These are phyloP conservation scores for Psittacula derbiana DNA, from an alignment of 2,797 vertebrate genomes.

Conservation along the genomic window DNA sequence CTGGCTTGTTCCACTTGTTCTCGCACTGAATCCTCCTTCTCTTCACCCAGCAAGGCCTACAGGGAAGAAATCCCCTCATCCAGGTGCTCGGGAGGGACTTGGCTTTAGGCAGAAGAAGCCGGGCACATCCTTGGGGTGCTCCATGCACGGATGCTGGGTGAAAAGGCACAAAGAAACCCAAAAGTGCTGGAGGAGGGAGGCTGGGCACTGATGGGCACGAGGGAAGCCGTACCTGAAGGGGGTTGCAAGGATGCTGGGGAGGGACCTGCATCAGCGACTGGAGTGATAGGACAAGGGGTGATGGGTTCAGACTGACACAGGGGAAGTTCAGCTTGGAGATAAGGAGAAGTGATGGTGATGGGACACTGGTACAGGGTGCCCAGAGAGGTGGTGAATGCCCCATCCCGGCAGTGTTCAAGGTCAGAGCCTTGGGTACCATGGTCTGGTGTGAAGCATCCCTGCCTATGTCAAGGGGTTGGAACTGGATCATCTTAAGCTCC, in stretches of 20 bases:
- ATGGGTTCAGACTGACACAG: background rate
- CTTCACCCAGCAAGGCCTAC: background rate
- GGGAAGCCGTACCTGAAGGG: background rate
- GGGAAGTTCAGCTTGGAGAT: background rate
- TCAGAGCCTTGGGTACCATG: background rate
- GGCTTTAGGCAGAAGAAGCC: accelerated
- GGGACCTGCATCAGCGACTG: background rate
- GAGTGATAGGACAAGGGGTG: background rate
- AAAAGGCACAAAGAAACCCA: background rate
- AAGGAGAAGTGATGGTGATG: background rate
- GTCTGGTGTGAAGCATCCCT: background rate
- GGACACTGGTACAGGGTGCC: background rate
- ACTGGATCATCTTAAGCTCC: background rate
- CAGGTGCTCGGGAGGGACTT: background rate
- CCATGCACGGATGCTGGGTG: accelerated
- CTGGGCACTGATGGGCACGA: background rate
- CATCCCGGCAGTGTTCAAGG: background rate
- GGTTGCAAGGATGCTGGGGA: background rate
- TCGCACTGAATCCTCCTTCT: background rate
- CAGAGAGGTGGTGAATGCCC: background rate
- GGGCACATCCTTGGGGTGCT: background rate
- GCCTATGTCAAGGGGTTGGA: background rate
- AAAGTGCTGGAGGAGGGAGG: background rate
- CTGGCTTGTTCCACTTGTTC: background rate
- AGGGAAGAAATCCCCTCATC: background rate